Evolutionary conservation across 2,797 vertebrate genomes (phyloP), one percentile per base, ranked within the genome.

Genomic region (Psittacula derbiana): DNA sequence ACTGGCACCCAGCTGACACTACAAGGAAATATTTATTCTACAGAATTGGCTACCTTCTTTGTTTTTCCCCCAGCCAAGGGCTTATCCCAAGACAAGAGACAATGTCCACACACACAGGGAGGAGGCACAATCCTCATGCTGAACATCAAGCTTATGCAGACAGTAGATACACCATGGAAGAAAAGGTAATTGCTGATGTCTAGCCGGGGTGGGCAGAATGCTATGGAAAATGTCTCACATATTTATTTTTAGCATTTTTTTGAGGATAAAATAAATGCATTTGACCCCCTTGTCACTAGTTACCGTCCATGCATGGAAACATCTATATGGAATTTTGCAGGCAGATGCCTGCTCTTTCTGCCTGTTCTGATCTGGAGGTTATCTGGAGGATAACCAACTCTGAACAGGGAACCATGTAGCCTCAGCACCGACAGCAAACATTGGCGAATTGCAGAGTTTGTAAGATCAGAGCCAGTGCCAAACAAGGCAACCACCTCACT

Each of bases 81-180:
- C 31, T 73, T 44, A 16, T 43, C 10, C 38, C 62, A 72, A 50
- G 40, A 72, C 53, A 43, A 46, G 0, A 74, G 52, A 19, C 21
- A 53, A 21, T 8, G 8, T 41, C 40, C 58, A 52, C 50, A n/a
- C 14, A 65, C 44, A 60, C 1, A 31, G 24, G 4, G 57, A 84
- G 47, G 20, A 81, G 33, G 44, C 52, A 71, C 0, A 5, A 46
- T 8, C 38, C 44, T 11, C 0, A 0, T n/a, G 30, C 43, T 69
- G 57, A 75, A 81, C 46, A 70, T 25, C 46, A 44, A 80, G 66
- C 18, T 46, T 43, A 7, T 0, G 4, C 49, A 66, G 41, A 46
- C 16, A 86, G 58, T 62, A 79, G 53, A 43, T n/a, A 75, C 27
- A 50, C 7, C 40, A 7, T 3, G 30, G 57, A 82, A 82, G 52